Evolutionary conservation across 2,113 vertebrate species (phyloP).

Genomic region (Colius striatus): DNA sequence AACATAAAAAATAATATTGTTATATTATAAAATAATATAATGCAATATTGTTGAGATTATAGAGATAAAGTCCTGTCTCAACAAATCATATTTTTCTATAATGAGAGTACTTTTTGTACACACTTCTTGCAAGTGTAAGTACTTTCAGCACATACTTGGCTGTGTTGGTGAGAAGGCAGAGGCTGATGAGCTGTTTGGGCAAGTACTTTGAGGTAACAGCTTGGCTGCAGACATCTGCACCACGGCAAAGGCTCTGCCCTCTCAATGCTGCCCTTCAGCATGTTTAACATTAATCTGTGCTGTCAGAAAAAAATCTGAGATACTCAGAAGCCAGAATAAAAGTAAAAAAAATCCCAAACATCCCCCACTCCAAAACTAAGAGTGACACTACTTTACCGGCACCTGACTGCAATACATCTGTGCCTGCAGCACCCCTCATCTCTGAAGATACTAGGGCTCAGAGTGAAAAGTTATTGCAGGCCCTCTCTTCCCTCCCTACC

Average conservation of each 20-base stretch:
- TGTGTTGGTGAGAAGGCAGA: not conserved
- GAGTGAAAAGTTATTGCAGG: not conserved
- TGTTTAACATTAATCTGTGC: not conserved
- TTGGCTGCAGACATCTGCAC: not conserved
- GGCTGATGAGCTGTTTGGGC: not conserved
- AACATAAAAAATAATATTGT: no score
- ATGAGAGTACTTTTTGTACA: not conserved
- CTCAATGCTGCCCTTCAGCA: not conserved
- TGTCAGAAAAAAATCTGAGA: not conserved
- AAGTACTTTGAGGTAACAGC: not conserved
- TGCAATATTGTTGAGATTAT: not conserved
- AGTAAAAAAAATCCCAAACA: not conserved
- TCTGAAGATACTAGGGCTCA: not conserved
- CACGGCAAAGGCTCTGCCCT: not conserved
- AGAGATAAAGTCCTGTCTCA: not conserved
- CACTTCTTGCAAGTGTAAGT: rapidly evolving
- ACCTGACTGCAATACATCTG: not conserved
- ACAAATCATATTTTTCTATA: not conserved
- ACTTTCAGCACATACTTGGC: not conserved
- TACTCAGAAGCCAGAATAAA: not conserved
- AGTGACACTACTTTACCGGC: not conserved
- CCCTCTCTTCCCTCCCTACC: not conserved
- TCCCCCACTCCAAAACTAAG: not conserved
- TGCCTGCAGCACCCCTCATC: not conserved
- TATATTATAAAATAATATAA: no score